These are phyloP conservation scores for Argyresthia goedartella DNA, from an alignment of 2,888 invertebrate genomes.

Conservation along the genomic window DNA sequence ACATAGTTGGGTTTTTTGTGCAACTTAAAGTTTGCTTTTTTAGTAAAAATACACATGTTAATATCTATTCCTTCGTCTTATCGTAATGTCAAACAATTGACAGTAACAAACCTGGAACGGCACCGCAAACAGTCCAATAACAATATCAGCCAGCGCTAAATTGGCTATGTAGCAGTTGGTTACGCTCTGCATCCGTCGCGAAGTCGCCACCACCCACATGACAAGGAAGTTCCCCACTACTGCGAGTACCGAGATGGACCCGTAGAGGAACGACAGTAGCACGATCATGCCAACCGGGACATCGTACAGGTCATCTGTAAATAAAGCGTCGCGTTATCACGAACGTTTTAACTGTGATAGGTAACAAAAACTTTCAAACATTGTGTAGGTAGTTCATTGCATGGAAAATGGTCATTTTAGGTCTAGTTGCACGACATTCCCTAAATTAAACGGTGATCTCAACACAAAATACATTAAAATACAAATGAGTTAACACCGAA, in stretches of 20 bases:
- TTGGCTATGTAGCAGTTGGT: constrained; percentile 91
- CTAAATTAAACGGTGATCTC: too few relatives aligned
- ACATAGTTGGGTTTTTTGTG: too few relatives aligned
- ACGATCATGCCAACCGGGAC: constrained; percentile 82
- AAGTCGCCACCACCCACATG: constrained; percentile 86
- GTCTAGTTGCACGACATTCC: too few relatives aligned
- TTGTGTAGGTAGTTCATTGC: too few relatives aligned
- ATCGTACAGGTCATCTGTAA: constrained; percentile 75
- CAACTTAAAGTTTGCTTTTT: too few relatives aligned
- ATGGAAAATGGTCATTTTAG: too few relatives aligned
- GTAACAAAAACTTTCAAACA: too few relatives aligned
- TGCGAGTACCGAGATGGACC: constrained; percentile 83
- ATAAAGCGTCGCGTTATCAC: background rate
- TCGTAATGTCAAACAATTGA: too few relatives aligned
- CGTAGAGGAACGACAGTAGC: constrained; percentile 83
- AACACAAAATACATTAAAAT: too few relatives aligned
- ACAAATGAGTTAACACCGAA: too few relatives aligned
- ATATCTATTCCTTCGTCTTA: too few relatives aligned
- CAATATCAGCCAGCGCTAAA: constrained; percentile 87
- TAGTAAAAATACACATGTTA: too few relatives aligned
- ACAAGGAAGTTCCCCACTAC: constrained; percentile 88
- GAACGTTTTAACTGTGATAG: background rate
- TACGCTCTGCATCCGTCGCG: constrained; percentile 82
- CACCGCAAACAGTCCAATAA: constrained; percentile 87
- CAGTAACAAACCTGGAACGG: constrained; percentile 73